Percentiles rank a stretch among this genome's conserved stretches.
Evolutionary conservation across 2,888 invertebrate species (phyloP).

Genomic region (Luffia ferchaultella): DNA sequence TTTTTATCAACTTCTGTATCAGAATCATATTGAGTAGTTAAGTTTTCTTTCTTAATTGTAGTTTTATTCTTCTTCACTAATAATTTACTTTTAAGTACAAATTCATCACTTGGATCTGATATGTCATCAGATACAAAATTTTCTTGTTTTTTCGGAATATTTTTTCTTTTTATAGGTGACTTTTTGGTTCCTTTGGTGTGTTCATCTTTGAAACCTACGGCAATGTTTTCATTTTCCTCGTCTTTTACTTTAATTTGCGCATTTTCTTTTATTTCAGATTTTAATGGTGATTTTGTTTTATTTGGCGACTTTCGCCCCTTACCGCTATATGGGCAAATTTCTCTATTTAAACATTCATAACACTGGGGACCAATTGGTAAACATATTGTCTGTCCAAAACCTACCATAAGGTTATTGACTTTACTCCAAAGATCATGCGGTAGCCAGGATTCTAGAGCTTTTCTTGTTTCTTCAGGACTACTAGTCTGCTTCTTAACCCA

Average conservation of each 20-base stretch:
- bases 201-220: constrained; percentile 10
- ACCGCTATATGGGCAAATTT: constrained; percentile 78
- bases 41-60: neutral
- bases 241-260: constrained; percentile 10
- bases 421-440: constrained; percentile 87
- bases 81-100: constrained; percentile 1
- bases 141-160: neutral
- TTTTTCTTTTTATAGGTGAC: constrained; percentile 16
- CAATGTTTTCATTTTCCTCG: neutral
- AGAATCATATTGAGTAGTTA: neutral
- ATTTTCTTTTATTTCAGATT: constrained; percentile 16
- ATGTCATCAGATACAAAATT: no score
- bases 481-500: constrained; percentile 81
- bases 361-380: constrained; percentile 85
- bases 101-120: neutral
- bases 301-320: constrained; percentile 39
- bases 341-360: constrained; percentile 79
- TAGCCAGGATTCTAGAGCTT: constrained; percentile 86
- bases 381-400: constrained; percentile 97
- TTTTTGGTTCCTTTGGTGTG: constrained; percentile 10
- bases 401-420: constrained; percentile 91
- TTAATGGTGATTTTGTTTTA: constrained; percentile 25
- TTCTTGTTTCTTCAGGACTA: constrained; percentile 90
- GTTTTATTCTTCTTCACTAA: no score
- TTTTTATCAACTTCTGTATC: no score